phyloP scores from a whole-genome alignment of 92 coral and sea anemone genomes.

The Ricordea florida region DNA sequence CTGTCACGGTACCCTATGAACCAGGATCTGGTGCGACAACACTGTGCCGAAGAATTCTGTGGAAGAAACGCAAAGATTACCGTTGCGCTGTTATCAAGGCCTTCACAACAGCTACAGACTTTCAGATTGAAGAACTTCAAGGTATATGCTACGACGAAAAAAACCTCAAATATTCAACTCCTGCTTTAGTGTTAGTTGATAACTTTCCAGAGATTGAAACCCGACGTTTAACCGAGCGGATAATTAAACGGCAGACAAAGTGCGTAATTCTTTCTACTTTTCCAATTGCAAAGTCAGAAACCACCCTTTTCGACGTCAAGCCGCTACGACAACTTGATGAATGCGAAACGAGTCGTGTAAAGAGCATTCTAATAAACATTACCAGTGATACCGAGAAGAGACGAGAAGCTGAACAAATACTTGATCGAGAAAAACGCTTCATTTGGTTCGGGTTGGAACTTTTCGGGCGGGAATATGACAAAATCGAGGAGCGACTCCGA shows the following conservation, averaged over 20 bases:
- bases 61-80: constrained; percentile 33
- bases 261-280: constrained; percentile 54
- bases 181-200: constrained; percentile 39
- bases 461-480: constrained; percentile 53
- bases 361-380: constrained; percentile 31
- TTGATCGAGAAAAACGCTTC: constrained; percentile 55
- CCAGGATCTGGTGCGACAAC: constrained; percentile 74
- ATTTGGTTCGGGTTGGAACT: constrained; percentile 69
- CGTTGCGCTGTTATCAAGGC: constrained; percentile 72
- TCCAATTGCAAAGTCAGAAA: constrained; percentile 27
- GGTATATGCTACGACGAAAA: constrained; percentile 19
- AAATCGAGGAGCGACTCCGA: constrained; percentile 47
- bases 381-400: constrained; percentile 10
- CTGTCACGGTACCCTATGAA: constrained; percentile 54
- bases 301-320: constrained; percentile 10
- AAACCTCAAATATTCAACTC: constrained; percentile 9
- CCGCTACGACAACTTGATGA: constrained; percentile 48
- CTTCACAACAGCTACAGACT: constrained; percentile 36
- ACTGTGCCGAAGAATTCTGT: constrained; percentile 62
- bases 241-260: constrained; percentile 43
- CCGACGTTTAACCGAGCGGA: constrained; percentile 6
- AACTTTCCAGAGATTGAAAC: constrained; percentile 34
- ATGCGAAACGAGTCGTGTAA: constrained; percentile 35
- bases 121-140: constrained; percentile 40
- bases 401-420: constrained; percentile 42